Conservation (phyloP, 1,140 invertebrate species). For the Theocolax elegans region DNA sequence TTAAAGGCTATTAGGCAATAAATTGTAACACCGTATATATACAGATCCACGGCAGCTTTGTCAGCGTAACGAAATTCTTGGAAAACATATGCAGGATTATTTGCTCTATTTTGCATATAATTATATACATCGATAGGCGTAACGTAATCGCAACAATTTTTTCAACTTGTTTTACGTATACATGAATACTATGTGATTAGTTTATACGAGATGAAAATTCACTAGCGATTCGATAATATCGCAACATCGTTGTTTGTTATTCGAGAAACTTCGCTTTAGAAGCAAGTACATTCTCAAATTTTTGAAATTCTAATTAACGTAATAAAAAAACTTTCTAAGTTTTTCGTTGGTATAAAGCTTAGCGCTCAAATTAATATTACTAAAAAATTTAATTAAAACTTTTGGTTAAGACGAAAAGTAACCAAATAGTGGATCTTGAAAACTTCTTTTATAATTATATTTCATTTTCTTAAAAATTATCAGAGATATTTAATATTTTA, state of each 20-base stretch:
- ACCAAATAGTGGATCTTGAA: conserved; percentile 1
- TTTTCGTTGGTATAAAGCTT: background rate
- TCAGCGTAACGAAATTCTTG: background rate
- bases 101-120: background rate
- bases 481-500: too few relatives aligned
- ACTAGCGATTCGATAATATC: too few relatives aligned
- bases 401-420: conserved; percentile 3
- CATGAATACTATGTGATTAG: too few relatives aligned
- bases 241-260: too few relatives aligned
- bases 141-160: too few relatives aligned
- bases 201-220: too few relatives aligned
- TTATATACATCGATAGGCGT: too few relatives aligned
- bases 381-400: conserved; percentile 32
- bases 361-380: conserved; percentile 13
- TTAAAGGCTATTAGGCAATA: conserved; percentile 21
- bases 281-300: too few relatives aligned
- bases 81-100: background rate
- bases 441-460: conserved; percentile 30
- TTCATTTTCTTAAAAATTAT: too few relatives aligned
- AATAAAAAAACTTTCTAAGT: background rate
- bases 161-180: too few relatives aligned
- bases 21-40: conserved; percentile 2
- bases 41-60: background rate
- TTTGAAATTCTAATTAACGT: conserved; percentile 2
- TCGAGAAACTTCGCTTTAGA: too few relatives aligned